Conservation (phyloP, 2,113 vertebrate species). For the Phainopepla nitens region DNA sequence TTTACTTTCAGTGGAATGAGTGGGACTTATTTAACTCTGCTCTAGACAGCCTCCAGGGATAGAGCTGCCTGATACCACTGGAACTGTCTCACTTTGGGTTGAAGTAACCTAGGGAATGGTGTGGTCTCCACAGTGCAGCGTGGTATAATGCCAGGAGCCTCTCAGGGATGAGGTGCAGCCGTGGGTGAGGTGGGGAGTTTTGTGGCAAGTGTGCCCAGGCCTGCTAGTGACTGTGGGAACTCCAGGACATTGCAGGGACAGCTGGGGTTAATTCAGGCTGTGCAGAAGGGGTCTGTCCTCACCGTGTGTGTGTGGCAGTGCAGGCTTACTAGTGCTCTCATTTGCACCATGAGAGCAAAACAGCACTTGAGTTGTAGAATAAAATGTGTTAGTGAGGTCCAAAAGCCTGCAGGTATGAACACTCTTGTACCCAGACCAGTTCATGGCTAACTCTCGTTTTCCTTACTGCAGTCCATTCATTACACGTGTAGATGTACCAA, state of each 20-base stretch:
- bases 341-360: background rate
- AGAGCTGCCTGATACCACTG: background rate
- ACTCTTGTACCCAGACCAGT: background rate
- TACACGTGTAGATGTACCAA: rapidly evolving
- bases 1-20: background rate
- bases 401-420: background rate
- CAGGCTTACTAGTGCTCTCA: background rate
- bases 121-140: background rate
- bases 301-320: background rate
- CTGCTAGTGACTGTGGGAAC: background rate
- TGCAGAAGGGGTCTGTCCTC: background rate
- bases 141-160: rapidly evolving
- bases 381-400: background rate
- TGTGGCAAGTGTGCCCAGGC: too few species aligned
- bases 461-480: rapidly evolving
- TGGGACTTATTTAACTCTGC: background rate
- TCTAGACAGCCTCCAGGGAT: too few species aligned
- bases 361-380: background rate
- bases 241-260: rapidly evolving
- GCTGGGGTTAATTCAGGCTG: background rate
- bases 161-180: background rate
- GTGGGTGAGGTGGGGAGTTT: background rate
- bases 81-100: background rate
- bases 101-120: background rate
- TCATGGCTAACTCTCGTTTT: background rate